Conservation (phyloP, 2,113 vertebrate species). For the Myotis brandtii region DNA sequence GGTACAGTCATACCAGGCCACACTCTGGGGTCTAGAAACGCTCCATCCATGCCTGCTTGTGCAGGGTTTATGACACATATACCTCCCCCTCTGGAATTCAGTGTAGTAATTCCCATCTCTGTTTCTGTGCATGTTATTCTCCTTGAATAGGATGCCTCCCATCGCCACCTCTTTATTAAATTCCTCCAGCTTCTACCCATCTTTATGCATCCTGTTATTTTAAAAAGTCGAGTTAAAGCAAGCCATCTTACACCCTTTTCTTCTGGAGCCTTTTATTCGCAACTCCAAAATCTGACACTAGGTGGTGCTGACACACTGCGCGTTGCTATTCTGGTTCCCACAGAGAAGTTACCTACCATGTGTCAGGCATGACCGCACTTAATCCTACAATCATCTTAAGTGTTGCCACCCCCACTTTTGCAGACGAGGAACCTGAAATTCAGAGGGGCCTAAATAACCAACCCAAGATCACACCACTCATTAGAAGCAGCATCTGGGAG, state of each 20-base stretch:
- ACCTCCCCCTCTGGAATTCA: neutral
- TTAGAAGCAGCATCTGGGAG: no score
- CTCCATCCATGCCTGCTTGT: neutral
- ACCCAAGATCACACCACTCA: neutral
- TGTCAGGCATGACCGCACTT: neutral
- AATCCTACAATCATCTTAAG: neutral
- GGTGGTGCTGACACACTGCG: neutral
- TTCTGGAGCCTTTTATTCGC: neutral
- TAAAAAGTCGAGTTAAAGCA: neutral
- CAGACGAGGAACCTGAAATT: neutral
- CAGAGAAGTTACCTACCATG: rapidly evolving
- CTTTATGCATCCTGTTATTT: neutral
- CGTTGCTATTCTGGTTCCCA: neutral
- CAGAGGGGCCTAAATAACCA: neutral
- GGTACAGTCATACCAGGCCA: neutral
- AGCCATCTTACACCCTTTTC: neutral
- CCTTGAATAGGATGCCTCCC: neutral
- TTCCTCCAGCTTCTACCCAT: neutral
- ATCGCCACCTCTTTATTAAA: neutral
- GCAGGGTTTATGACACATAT: neutral
- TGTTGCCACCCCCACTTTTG: neutral
- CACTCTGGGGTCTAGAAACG: neutral
- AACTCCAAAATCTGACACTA: neutral
- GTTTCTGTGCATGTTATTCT: neutral
- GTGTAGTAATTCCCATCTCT: neutral